Conservation (phyloP, 2,888 invertebrate species). For the Sisyra nigra region DNA sequence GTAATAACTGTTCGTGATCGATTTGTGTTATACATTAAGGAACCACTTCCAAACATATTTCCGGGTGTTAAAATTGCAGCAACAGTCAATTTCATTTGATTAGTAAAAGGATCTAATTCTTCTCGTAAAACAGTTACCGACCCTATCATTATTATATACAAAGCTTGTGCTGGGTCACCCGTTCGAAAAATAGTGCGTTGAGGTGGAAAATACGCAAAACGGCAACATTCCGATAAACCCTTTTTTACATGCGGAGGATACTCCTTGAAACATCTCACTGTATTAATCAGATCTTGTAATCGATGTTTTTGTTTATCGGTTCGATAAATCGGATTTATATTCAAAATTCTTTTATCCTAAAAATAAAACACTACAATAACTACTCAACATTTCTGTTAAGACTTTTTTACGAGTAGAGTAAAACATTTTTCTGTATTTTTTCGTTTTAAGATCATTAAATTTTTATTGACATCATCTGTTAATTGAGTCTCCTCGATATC, state of each 20-base stretch:
- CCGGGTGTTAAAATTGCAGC: conserved; percentile 37
- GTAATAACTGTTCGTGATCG: conserved; percentile 44
- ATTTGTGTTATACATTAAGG: conserved; percentile 40
- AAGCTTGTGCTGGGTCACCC: conserved; percentile 36
- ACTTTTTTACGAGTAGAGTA: conserved; percentile 25
- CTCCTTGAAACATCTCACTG: conserved; percentile 40
- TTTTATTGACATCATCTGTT: conserved; percentile 15
- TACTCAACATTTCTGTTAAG: neutral
- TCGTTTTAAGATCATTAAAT: too few species aligned
- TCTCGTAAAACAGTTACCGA: conserved; percentile 34
- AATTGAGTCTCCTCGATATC: conserved; percentile 30
- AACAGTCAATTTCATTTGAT: conserved; percentile 29
- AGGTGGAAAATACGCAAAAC: conserved; percentile 41
- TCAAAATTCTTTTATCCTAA: conserved; percentile 43
- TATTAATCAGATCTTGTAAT: conserved; percentile 38
- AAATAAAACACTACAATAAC: conserved; percentile 12
- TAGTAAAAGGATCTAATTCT: conserved; percentile 32
- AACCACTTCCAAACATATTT: conserved; percentile 52
- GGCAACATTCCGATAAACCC: conserved; percentile 39
- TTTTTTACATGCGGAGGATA: conserved; percentile 44
- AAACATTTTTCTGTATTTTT: conserved; percentile 33
- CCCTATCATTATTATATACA: conserved; percentile 50
- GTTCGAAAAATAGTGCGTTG: conserved; percentile 43
- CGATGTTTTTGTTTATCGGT: conserved; percentile 42
- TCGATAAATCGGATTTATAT: conserved; percentile 34